Conservation (phyloP, 2,888 invertebrate genomes). For the Pterostichus niger region DNA sequence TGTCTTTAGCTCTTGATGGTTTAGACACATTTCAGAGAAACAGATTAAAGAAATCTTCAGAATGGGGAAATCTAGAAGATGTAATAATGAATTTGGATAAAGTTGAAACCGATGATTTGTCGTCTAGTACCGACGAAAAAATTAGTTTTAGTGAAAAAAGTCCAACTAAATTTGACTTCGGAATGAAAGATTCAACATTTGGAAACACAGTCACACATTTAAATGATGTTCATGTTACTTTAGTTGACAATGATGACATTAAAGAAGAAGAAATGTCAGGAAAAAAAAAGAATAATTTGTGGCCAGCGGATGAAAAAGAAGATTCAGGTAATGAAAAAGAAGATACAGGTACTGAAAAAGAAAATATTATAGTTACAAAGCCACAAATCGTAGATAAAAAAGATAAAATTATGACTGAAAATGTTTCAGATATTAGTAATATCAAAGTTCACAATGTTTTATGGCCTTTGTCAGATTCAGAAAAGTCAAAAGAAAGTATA, state of each 20-base stretch:
- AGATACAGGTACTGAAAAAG: constrained; percentile 31
- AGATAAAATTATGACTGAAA: constrained; percentile 51
- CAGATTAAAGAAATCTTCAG: constrained; percentile 86
- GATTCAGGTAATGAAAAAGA: background rate
- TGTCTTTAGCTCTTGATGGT: constrained; percentile 83
- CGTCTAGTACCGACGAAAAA: constrained; percentile 56
- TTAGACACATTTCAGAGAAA: constrained; percentile 84
- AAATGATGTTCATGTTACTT: constrained; percentile 43
- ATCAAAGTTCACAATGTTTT: constrained; percentile 64
- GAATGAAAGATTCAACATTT: constrained; percentile 72
- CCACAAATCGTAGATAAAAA: constrained; percentile 62
- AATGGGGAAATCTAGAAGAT: constrained; percentile 88
- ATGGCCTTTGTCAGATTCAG: constrained; percentile 46
- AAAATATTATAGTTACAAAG: constrained; percentile 38
- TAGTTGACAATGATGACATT: constrained; percentile 50
- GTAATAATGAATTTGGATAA: constrained; percentile 82
- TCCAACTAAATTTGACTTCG: constrained; percentile 69
- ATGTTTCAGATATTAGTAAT: constrained; percentile 21
- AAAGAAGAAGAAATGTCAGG: constrained; percentile 61
- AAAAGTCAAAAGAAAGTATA: constrained; percentile 47
- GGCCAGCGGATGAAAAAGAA: constrained; percentile 70
- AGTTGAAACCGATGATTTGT: constrained; percentile 71
- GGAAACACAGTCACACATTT: constrained; percentile 67
- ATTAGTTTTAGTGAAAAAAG: constrained; percentile 68
- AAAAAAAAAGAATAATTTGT: constrained; percentile 73